A percentile compares a stretch with the other conserved stretches of the same genome.
Evolutionary conservation across 2,797 vertebrate genomes (phyloP).

Genomic region (Bradypodion ventrale): DNA sequence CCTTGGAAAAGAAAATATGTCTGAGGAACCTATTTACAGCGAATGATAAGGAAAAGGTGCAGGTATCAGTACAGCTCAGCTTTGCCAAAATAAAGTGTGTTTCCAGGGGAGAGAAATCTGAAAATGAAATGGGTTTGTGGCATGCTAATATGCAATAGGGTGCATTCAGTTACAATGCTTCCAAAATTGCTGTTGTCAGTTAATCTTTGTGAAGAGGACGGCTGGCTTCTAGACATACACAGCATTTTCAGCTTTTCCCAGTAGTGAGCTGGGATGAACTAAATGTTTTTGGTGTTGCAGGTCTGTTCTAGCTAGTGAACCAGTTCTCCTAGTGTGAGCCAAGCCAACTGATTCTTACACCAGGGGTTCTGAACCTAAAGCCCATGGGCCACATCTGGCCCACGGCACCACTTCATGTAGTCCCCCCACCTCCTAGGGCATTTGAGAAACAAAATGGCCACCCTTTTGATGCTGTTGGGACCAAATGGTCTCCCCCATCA

Average conservation of each 20-base stretch:
- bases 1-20: not conserved
- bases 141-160: not conserved
- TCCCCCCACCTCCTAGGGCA: too few species aligned
- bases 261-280: not conserved
- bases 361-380: too few species aligned
- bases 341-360: not conserved
- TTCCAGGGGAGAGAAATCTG: not conserved
- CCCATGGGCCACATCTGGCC: too few species aligned
- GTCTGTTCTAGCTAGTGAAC: not conserved
- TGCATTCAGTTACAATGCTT: not conserved
- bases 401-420: too few species aligned
- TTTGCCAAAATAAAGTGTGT: not conserved
- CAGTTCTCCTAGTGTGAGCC: not conserved
- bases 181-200: not conserved
- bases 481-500: too few species aligned
- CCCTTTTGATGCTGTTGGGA: too few species aligned
- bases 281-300: not conserved
- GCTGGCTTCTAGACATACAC: not conserved
- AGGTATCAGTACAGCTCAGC: too few species aligned
- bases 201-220: not conserved
- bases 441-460: too few species aligned
- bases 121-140: not conserved
- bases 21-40: not conserved
- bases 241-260: not conserved
- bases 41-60: too few species aligned